Evolutionary conservation across 2,797 vertebrate species (phyloP), one percentile per base, ranked within the genome.

Genomic region (Sebastes miniatus): DNA sequence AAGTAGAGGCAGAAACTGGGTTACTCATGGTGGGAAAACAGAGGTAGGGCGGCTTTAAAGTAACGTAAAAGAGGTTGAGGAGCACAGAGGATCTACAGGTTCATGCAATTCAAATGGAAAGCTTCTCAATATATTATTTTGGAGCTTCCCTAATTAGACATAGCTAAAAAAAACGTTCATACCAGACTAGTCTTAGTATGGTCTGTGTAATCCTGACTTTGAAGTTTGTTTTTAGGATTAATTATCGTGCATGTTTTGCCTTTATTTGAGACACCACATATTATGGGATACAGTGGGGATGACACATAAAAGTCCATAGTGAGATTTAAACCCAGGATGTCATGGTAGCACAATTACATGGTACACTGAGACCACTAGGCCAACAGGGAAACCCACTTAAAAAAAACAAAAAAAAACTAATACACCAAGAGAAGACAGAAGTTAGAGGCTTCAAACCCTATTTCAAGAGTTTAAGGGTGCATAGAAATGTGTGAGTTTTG

Each of bases 101-200:
- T 84, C 47, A 73, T 88, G 61, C 6, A 50, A 58, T 52, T 86
- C 69, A 20, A 65, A 66, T 64, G 3, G 16, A 73, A 69, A 13
- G 1, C 16, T 6, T 73, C 8, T 59, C 4, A 25, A 69, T 58
- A 62, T 29, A 8, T 65, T 25, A 6, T 14, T 52, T 24, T 57
- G 6, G 57, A 69, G n/a, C 64, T 73, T 67, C 8, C 29, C 20
- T 34, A 47, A 54, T 70, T 24, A 69, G 43, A 66, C 22, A 64
- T 27, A 7, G 13, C 3, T 59, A 25, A 29, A 57, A 63, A 2
- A 47, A 50, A n/a, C 8, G 4, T 13, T 70, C 14, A 22, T 29
- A 47, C 36, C 39, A 27, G 64, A 34, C 16, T 4, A 70, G 70
- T 54, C 5, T 47, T 16, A 25, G 4, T 22, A 8, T 32, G 20